Base-by-base conservation (phyloP, 2,888 invertebrate species). In the Cinara cedri region DNA sequence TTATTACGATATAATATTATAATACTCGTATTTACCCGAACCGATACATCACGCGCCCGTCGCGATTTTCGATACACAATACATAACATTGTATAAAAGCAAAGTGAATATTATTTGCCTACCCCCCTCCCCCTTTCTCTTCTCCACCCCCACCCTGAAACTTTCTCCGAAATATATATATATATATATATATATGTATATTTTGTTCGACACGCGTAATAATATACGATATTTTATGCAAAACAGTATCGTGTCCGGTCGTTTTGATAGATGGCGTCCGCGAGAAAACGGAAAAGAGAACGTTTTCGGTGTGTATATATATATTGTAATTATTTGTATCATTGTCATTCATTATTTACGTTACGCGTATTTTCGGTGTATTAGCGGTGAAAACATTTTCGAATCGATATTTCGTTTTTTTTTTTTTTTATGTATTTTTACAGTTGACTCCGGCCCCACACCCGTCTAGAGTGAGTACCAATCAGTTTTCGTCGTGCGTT, bases 21-120 rank as follows among this genome's bases (percentile, higher is more conserved):
- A 13, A 1, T 10, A 1, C 1, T 9, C 49, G 49, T 66, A 49
- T 21, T 34, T 21, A 44, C 46, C 42, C 26, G 26, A 60, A 72
- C 60, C 60, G 60, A 72, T 72, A 72, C 60, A 72, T 72, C 72
- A 72, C 72, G 70, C 16, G n/a, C n/a, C n/a, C n/a, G n/a, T 34
- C 34, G 34, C 71, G 24, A 19, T 24, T 57, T 72, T 72, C 57
- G 24, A 72, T 60, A 57, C n/a, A 55, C 6, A 34, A 4, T 26
- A 60, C 16, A 26, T n/a, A 42, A 26, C 55, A 44, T 49, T 24
- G 19, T 13, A 42, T n/a, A 72, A 34, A 72, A 72, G n/a, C n/a
- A n/a, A n/a, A 60, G 72, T 49, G 72, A 72, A 72, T 60, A 4
- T 34, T 34, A 34, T 34, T 60, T 26, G 46, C n/a, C n/a, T n/a